Base-by-base conservation (phyloP, 1,140 invertebrate genomes). In the Dendroctonus ponderosae region DNA sequence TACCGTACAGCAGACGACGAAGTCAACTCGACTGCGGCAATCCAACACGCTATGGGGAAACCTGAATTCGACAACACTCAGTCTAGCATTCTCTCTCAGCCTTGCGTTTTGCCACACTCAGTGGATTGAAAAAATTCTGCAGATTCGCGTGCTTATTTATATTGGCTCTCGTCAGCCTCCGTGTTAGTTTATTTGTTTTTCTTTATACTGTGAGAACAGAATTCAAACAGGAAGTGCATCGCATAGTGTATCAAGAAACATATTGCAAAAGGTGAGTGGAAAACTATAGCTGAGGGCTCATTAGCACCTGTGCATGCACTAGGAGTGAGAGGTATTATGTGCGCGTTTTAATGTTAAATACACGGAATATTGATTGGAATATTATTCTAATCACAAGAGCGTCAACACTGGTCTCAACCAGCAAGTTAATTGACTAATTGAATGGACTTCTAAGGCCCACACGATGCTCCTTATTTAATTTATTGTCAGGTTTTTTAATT, bases 1-100 rank as follows among this genome's bases (percentile, higher is more conserved):
- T 62, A 62, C 60, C 48, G 60, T 62, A 62, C 44, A 26, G 7
- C 48, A 14, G 48, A 60, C 58, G 44, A 38, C 56, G 56, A 49
- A 60, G 58, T 60, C 14, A 39, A 48, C 44, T 60, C 9, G 44
- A 14, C 14, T 38, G 9, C 37, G 58, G 43, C 43, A 49, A 46
- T 40, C 44, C 8, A 49, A 46, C 14, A 44, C 41, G 9, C 8
- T 14, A 58, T 37, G 60, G 60, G 60, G 49, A 46, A 62, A 62
- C 60, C 60, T 62, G 60, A 62, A 62, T 14, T 26, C 11, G 44
- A 60, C 44, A 62, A 62, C 60, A 62, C 48, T 62, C 60, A 62
- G 60, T 62, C 60, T 62, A 51, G 60, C 49, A 62, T 52, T 48
- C 58, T 60, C 53, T 56, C 53, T 39, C 53, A 49, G 46, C 46